Percentiles rank a stretch among this genome's conserved stretches.
These are phyloP conservation scores for Netelia fuscicornis DNA, from an alignment of 2,888 invertebrate genomes.

Conservation along the genomic window DNA sequence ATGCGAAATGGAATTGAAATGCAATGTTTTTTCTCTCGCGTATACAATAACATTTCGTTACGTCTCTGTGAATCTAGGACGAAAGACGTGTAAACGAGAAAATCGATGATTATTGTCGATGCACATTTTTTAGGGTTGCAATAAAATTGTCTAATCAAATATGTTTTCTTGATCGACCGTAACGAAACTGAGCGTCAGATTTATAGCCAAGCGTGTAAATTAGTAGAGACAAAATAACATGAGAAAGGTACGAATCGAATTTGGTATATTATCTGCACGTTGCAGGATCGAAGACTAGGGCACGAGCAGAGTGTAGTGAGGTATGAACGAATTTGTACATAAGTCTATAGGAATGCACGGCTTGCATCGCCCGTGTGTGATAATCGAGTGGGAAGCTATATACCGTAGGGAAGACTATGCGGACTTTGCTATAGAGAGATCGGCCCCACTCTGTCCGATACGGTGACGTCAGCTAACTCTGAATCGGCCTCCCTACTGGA, in stretches of 20 bases:
- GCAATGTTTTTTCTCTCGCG: constrained; percentile 36
- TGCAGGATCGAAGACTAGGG: not conserved
- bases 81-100: too few relatives aligned
- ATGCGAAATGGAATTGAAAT: constrained; percentile 52
- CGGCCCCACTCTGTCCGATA: constrained; percentile 66
- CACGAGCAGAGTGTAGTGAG: not conserved
- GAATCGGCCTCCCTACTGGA: constrained; percentile 56
- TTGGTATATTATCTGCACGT: not conserved
- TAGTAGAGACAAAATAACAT: not conserved
- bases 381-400: constrained; percentile 7
- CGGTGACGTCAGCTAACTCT: constrained; percentile 60
- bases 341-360: not conserved
- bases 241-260: not conserved
- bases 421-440: constrained; percentile 57
- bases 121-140: constrained; percentile 41
- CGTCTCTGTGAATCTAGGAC: too few relatives aligned
- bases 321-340: not conserved
- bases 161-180: not conserved
- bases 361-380: not conserved
- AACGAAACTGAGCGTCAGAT: not conserved
- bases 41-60: constrained; percentile 1
- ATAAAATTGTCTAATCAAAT: constrained; percentile 57
- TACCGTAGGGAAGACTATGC: constrained; percentile 25
- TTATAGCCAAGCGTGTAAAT: not conserved
- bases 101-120: not conserved